These are phyloP conservation scores for Dromaius novaehollandiae DNA, from an alignment of 2,113 vertebrate species.

Conservation along the genomic window DNA sequence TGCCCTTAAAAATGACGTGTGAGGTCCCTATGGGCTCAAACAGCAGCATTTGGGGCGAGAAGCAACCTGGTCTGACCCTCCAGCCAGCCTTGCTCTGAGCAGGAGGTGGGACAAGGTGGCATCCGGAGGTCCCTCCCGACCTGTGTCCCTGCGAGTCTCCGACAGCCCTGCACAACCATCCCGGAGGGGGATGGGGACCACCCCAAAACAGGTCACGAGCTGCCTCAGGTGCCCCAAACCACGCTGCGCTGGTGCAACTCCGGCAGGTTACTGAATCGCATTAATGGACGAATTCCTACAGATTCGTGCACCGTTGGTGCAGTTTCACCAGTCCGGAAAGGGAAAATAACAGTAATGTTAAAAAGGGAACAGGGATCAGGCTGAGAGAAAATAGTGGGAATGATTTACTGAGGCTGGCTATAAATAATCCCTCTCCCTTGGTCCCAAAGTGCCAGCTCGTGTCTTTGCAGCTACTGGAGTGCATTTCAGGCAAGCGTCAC, in stretches of 20 bases:
- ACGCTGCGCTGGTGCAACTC: background rate
- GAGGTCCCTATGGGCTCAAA: background rate
- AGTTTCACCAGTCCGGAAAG: background rate
- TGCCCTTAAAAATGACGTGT: background rate
- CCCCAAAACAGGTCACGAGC: background rate
- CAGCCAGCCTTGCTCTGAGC: too few species aligned
- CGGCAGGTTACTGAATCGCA: too few species aligned
- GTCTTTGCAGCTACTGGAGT: constrained; percentile 18
- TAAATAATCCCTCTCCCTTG: constrained; percentile 11
- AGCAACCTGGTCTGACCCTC: background rate
- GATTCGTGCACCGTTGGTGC: background rate
- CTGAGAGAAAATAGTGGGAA: background rate
- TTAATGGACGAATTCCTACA: background rate
- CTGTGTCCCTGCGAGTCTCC: background rate
- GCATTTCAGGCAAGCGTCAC: background rate
- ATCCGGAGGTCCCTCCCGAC: background rate
- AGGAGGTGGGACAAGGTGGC: too few species aligned
- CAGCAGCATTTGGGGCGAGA: background rate
- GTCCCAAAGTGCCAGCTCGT: background rate
- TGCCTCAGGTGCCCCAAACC: background rate
- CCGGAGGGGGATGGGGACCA: background rate
- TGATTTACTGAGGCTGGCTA: constrained; percentile 12
- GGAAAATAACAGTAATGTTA: background rate
- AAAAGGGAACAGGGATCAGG: background rate
- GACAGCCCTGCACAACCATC: too few species aligned